Evolutionary conservation across 2,888 invertebrate genomes (phyloP).

Genomic region (Protonemura montana): DNA sequence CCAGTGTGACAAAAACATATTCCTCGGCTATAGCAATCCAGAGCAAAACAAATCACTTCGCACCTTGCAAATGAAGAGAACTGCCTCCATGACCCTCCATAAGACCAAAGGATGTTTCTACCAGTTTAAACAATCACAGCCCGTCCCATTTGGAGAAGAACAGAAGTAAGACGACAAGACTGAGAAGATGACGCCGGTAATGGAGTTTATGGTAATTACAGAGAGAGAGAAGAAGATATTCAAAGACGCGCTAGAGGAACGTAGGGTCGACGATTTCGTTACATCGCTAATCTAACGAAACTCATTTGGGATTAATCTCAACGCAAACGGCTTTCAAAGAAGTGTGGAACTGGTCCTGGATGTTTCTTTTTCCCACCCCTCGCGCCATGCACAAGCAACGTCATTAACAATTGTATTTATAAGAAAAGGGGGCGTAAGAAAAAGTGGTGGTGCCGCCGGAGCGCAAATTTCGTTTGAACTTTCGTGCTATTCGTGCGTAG

Average conservation of each 20-base stretch:
- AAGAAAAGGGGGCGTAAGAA: not conserved
- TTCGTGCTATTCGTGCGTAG: not conserved
- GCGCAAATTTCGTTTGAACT: not conserved
- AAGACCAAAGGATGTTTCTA: not conserved
- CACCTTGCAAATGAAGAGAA: not conserved
- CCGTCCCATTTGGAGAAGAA: not conserved
- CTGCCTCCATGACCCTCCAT: not conserved
- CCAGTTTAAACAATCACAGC: not conserved
- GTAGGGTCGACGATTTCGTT: not conserved
- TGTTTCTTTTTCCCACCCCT: not conserved
- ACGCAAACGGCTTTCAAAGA: not conserved
- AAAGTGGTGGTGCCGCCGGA: not conserved
- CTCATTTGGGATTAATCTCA: not conserved
- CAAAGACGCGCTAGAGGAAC: not conserved
- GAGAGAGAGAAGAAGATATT: not conserved
- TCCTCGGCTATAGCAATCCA: not conserved
- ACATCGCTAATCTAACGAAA: not conserved
- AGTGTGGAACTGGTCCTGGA: not conserved
- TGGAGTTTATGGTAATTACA: conserved; percentile 5
- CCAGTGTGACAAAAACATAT: not conserved
- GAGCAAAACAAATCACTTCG: not conserved
- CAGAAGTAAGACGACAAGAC: not conserved
- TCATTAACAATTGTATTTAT: conserved; percentile 12
- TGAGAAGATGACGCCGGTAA: not conserved
- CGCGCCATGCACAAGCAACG: not conserved